Evolutionary conservation across 2,113 vertebrate species (phyloP).

Genomic region (Oxygymnocypris stewartii): DNA sequence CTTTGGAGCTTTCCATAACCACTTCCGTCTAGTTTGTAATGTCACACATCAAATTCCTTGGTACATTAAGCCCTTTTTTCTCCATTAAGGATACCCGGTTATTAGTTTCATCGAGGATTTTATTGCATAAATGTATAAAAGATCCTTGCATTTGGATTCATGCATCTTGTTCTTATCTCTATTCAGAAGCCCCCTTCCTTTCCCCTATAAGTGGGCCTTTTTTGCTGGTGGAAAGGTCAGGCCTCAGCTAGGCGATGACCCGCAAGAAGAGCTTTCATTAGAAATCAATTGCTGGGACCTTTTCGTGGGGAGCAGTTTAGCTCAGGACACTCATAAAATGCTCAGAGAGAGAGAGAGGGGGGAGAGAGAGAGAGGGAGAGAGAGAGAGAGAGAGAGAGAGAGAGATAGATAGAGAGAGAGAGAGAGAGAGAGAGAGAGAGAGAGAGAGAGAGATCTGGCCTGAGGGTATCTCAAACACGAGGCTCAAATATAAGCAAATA

Average conservation of each 20-base stretch:
- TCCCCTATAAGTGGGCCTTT: not conserved
- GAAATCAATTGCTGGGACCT: conserved; percentile 58
- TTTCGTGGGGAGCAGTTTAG: conserved; percentile 41
- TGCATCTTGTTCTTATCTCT: not conserved
- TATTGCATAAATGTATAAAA: conserved; percentile 8
- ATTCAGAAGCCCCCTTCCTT: not conserved
- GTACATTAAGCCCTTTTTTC: conserved; percentile 6
- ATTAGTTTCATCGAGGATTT: not conserved
- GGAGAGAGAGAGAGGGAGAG: conserved; percentile 5
- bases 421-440: not conserved
- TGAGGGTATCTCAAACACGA: conserved; percentile 10
- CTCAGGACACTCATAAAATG: conserved; percentile 4
- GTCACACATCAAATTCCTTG: conserved; percentile 1
- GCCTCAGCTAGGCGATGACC: conserved; percentile 46
- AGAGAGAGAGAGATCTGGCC: not conserved
- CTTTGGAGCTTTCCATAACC: conserved; percentile 9
- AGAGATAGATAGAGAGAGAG: not conserved
- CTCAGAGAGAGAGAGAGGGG: conserved; percentile 12
- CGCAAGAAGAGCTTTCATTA: conserved; percentile 52
- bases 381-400: conserved; percentile 1
- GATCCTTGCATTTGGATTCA: too few relatives aligned
- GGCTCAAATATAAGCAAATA: conserved; percentile 20
- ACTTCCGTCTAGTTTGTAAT: not conserved
- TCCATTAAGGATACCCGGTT: not conserved
- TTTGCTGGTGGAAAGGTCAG: conserved; percentile 48